Evolutionary conservation across 2,888 invertebrate species (phyloP).

Genomic region (Apotomis betuletana): DNA sequence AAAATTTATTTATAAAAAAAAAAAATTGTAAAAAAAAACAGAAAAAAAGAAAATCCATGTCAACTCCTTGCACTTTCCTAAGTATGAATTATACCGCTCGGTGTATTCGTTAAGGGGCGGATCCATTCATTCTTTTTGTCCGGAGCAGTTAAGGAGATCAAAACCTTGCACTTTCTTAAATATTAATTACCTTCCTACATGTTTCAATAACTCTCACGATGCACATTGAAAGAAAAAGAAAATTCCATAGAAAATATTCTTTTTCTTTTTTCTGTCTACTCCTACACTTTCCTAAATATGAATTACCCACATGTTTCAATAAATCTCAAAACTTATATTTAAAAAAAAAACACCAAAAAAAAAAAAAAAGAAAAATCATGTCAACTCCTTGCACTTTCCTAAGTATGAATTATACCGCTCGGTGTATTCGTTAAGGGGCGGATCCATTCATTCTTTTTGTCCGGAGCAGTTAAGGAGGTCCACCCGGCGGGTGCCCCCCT

Average conservation of each 20-base stretch:
- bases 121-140: conserved; percentile 84
- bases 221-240: no score
- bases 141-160: conserved; percentile 82
- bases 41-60: no score
- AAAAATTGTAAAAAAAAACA: no score
- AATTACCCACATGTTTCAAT: no score
- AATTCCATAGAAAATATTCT: no score
- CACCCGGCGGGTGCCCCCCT: conserved; percentile 64
- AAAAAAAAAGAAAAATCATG: conserved; percentile 65
- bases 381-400: conserved; percentile 81
- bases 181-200: no score
- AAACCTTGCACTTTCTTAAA: no score
- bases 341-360: background rate
- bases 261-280: no score
- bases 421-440: conserved; percentile 84
- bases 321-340: no score
- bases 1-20: no score
- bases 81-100: conserved; percentile 84
- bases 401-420: conserved; percentile 84
- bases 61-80: conserved; percentile 76
- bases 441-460: conserved; percentile 84
- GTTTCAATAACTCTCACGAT: no score
- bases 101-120: conserved; percentile 84
- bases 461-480: conserved; percentile 82
- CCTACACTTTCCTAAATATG: no score